Percentiles rank a stretch among this genome's conserved stretches.
phyloP scores from a whole-genome alignment of 2,888 invertebrate genomes.

The Sisyra nigra region DNA sequence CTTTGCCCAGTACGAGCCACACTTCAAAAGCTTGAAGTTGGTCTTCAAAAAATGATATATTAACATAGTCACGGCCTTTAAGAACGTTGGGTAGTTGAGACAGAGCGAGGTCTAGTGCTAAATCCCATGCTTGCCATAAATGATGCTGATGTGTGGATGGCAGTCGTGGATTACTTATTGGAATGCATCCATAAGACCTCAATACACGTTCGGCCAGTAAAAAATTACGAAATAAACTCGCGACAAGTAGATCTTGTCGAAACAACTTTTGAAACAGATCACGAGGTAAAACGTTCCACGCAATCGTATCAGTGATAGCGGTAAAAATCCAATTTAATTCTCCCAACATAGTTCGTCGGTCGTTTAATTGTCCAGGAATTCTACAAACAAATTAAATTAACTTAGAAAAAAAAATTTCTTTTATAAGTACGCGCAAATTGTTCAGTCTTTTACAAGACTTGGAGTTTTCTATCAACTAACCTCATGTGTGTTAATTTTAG shows the following conservation, averaged over 20 bases:
- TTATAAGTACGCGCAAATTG: too few species aligned
- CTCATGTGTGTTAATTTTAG: too few species aligned
- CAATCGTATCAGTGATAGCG: conserved; percentile 98
- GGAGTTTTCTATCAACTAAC: too few species aligned
- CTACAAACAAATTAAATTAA: conserved; percentile 29
- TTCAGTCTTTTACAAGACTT: too few species aligned
- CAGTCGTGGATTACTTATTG: conserved; percentile 81
- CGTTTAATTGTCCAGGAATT: conserved; percentile 89
- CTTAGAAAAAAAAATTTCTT: conserved; percentile 8
- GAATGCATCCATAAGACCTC: conserved; percentile 91
- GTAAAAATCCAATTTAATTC: conserved; percentile 99
- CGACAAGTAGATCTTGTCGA: conserved; percentile 94
- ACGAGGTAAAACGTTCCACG: conserved; percentile 92
- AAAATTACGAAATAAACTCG: conserved; percentile 93
- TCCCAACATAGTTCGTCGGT: conserved; percentile 92
- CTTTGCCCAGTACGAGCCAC: conserved; percentile 65
- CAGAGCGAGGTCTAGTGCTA: conserved; percentile 86
- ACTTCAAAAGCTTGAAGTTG: conserved; percentile 96
- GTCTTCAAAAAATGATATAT: conserved; percentile 91
- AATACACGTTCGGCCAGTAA: conserved; percentile 91
- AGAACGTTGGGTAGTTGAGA: conserved; percentile 73
- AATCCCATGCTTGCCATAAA: conserved; percentile 97
- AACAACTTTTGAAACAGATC: conserved; percentile 94
- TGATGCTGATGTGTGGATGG: conserved; percentile 82
- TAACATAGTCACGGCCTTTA: conserved; percentile 43